These are phyloP conservation scores for Acrocephalus arundinaceus DNA, from an alignment of 2,113 vertebrate genomes.

Conservation along the genomic window DNA sequence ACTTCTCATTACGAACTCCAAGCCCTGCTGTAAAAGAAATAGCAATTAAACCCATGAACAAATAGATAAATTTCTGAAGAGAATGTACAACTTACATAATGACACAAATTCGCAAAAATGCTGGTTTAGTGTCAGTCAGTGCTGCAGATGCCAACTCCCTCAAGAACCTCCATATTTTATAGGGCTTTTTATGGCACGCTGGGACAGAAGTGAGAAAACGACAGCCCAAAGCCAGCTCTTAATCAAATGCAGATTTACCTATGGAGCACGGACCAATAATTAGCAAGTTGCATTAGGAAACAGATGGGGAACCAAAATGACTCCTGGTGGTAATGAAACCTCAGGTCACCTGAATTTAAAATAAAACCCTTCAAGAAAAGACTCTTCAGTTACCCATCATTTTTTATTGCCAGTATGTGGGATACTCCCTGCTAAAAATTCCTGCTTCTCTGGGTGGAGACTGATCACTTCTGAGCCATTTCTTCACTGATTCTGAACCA, in stretches of 20 bases:
- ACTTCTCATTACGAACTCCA: not conserved
- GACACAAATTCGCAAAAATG: constrained; percentile 55
- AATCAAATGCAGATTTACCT: constrained; percentile 55
- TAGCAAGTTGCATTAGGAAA: not conserved
- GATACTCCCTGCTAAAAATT: constrained; percentile 36
- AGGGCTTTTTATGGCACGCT: not conserved
- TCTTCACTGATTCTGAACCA: constrained; percentile 44
- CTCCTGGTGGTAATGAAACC: not conserved
- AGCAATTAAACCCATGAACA: constrained; percentile 26
- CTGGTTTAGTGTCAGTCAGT: not conserved
- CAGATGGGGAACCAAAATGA: not conserved
- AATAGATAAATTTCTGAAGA: constrained; percentile 16
- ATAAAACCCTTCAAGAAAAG: constrained; percentile 19
- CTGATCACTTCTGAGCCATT: constrained; percentile 50
- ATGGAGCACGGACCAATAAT: rapidly evolving
- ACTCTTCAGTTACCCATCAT: not conserved
- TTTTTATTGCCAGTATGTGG: constrained; percentile 36
- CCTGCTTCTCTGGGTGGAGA: constrained; percentile 49
- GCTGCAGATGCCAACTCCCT: not conserved
- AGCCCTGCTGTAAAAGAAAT: not conserved
- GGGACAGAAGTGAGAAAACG: constrained; percentile 7
- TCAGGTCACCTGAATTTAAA: constrained; percentile 33
- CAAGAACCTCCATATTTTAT: constrained; percentile 26
- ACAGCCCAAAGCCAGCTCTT: constrained; percentile 17
- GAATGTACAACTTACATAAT: constrained; percentile 11